Percentiles rank a stretch among this genome's conserved stretches.
Evolutionary conservation across 1,140 invertebrate genomes (phyloP).

Genomic region (Lucilia cuprina): DNA sequence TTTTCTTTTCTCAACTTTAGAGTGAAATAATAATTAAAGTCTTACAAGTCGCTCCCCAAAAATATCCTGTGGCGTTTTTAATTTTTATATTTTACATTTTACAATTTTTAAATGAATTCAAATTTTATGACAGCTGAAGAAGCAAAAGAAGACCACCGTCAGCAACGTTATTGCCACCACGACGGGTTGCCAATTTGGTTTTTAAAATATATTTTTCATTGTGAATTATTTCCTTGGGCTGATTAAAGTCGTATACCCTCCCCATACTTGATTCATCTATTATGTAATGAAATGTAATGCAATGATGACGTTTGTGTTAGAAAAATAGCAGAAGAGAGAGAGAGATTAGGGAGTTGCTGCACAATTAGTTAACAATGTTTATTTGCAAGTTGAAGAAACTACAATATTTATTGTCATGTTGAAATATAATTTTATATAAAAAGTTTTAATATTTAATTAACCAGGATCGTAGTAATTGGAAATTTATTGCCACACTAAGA

Average conservation of each 20-base stretch:
- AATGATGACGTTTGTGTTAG: neutral
- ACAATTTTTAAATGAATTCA: neutral
- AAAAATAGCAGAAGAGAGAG: neutral
- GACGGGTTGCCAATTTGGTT: constrained; percentile 7
- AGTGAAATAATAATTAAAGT: constrained; percentile 6
- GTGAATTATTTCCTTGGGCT: neutral
- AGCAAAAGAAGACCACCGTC: neutral
- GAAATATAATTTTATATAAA: neutral
- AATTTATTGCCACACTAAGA: too few relatives aligned
- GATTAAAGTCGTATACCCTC: neutral
- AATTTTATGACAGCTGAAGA: neutral
- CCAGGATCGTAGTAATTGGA: neutral
- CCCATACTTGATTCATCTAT: neutral
- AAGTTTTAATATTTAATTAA: neutral
- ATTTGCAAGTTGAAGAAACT: neutral
- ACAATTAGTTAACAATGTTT: neutral
- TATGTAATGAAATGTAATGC: neutral
- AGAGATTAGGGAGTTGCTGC: neutral
- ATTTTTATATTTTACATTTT: neutral
- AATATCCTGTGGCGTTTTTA: constrained; percentile 8
- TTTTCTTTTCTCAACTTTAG: neutral
- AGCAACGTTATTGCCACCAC: neutral
- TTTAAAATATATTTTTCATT: neutral
- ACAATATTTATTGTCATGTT: neutral
- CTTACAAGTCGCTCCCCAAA: neutral